Conservation (phyloP, 2,797 vertebrate genomes). For the Todus mexicanus region DNA sequence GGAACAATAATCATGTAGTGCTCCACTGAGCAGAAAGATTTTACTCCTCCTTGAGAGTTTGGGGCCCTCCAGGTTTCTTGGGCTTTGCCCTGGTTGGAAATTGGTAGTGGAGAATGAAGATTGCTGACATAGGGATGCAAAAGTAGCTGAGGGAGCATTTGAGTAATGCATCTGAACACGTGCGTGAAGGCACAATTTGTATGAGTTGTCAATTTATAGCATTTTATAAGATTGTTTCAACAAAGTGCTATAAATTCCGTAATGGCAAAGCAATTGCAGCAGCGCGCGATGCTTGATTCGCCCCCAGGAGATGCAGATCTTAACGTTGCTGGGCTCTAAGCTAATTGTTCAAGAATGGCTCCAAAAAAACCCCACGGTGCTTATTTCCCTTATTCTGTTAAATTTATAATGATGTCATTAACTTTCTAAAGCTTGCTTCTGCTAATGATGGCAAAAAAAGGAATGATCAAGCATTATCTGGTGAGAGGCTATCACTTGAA, state of each 20-base stretch:
- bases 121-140: background rate
- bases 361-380: background rate
- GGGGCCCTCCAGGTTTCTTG: background rate
- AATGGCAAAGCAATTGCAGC: background rate
- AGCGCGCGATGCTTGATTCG: background rate
- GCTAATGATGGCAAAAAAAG: background rate
- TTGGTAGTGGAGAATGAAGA: background rate
- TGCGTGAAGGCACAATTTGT: background rate
- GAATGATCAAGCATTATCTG: background rate
- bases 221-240: background rate
- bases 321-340: background rate
- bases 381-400: background rate
- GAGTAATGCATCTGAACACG: background rate
- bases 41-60: background rate
- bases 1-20: background rate
- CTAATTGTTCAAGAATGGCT: background rate
- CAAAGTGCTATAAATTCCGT: background rate
- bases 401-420: background rate
- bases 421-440: background rate
- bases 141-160: background rate
- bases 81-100: background rate
- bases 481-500: background rate
- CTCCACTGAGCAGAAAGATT: background rate
- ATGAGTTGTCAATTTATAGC: background rate
- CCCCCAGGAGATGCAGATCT: background rate